Conservation (phyloP, 2,797 vertebrate genomes). For the Decapterus maruadsi region DNA sequence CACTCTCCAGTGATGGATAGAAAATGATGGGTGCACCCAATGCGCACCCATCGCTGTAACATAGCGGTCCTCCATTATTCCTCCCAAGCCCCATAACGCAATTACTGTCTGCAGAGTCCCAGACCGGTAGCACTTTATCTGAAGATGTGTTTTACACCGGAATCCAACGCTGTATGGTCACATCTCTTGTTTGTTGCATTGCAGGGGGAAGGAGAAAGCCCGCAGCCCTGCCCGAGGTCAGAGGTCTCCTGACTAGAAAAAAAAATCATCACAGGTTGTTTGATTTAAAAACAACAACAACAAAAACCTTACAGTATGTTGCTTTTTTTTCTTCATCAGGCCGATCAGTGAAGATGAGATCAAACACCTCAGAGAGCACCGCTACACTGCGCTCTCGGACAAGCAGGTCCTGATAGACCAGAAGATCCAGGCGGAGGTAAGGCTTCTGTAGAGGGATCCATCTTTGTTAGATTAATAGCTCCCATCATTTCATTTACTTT, state of each 20-base stretch:
- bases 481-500: slow-evolving; percentile 53
- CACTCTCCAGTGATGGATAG: slow-evolving; percentile 14
- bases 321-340: slow-evolving; percentile 73
- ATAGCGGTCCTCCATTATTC: slow-evolving; percentile 17
- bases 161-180: slow-evolving; percentile 2
- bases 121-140: slow-evolving; percentile 24
- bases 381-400: slow-evolving; percentile 92
- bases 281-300: neutral
- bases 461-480: slow-evolving; percentile 3
- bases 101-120: slow-evolving; percentile 23
- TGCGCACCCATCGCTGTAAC: neutral
- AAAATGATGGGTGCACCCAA: slow-evolving; percentile 11
- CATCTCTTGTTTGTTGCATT: slow-evolving; percentile 59
- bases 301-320: neutral
- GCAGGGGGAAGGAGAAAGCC: slow-evolving; percentile 95
- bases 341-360: slow-evolving; percentile 96
- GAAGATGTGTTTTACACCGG: slow-evolving; percentile 1
- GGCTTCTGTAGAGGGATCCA: slow-evolving; percentile 20
- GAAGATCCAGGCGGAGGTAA: slow-evolving; percentile 91
- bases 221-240: slow-evolving; percentile 92
- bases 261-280: neutral
- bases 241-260: slow-evolving; percentile 8
- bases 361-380: slow-evolving; percentile 89
- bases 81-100: slow-evolving; percentile 19
- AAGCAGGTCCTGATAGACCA: slow-evolving; percentile 91